phyloP scores from a whole-genome alignment of 2,113 vertebrate genomes.

The Scomber japonicus region DNA sequence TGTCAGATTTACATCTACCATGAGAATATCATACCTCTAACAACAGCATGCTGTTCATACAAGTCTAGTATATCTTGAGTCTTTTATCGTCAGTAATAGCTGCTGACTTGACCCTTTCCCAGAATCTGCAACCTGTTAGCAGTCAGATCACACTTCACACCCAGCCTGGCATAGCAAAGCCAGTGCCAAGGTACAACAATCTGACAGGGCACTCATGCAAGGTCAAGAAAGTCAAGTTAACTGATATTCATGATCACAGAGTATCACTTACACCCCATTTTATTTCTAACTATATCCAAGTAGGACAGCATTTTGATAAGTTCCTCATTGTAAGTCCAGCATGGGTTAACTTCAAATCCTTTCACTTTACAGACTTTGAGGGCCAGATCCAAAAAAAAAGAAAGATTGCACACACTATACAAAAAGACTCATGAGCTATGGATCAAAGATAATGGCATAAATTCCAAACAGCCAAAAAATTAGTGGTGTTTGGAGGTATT shows the following conservation, averaged over 20 bases:
- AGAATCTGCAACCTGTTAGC: slow-evolving; percentile 63
- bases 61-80: slow-evolving; percentile 18
- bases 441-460: slow-evolving; percentile 60
- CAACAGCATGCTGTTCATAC: slow-evolving; percentile 19
- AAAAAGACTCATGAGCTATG: slow-evolving; percentile 42
- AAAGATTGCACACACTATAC: slow-evolving; percentile 31
- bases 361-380: slow-evolving; percentile 29
- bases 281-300: slow-evolving; percentile 31
- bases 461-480: slow-evolving; percentile 49
- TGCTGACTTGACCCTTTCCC: slow-evolving; percentile 50
- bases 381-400: slow-evolving; percentile 35
- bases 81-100: slow-evolving; percentile 31
- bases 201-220: slow-evolving; percentile 23
- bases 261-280: slow-evolving; percentile 5
- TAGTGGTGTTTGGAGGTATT: slow-evolving; percentile 52
- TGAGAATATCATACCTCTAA: slow-evolving; percentile 17
- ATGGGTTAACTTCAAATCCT: slow-evolving; percentile 20
- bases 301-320: neutral
- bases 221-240: slow-evolving; percentile 11
- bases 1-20: slow-evolving; percentile 2
- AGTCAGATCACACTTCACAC: slow-evolving; percentile 52
- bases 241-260: slow-evolving; percentile 34
- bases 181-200: slow-evolving; percentile 39
- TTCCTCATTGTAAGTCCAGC: slow-evolving; percentile 15
- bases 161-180: slow-evolving; percentile 37